Evolutionary conservation across 1,140 invertebrate species (phyloP).

Genomic region (Zaprionus gabonicus): DNA sequence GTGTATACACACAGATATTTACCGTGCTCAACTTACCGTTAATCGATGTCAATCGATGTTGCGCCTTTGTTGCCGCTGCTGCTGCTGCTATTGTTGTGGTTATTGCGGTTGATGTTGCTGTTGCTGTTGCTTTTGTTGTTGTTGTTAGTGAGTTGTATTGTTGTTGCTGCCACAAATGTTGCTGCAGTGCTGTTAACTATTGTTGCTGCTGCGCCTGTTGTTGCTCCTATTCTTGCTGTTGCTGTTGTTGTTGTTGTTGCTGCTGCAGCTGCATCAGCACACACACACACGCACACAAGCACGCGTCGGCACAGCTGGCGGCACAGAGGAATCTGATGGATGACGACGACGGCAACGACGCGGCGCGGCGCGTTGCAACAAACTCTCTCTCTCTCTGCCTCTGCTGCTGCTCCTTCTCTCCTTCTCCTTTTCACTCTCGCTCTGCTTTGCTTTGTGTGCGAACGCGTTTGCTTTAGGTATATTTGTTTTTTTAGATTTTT

Average conservation of each 20-base stretch:
- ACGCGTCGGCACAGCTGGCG: slow-evolving; percentile 33
- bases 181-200: slow-evolving; percentile 20
- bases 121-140: neutral
- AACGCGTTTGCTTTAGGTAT: neutral
- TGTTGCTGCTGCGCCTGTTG: slow-evolving; percentile 25
- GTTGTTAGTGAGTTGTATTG: neutral
- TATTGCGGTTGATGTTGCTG: slow-evolving; percentile 20
- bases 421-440: too few relatives aligned
- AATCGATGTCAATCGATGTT: slow-evolving; percentile 80
- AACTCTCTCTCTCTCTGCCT: neutral
- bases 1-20: slow-evolving; percentile 5
- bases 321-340: slow-evolving; percentile 26
- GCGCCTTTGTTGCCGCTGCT: slow-evolving; percentile 55
- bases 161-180: slow-evolving; percentile 39
- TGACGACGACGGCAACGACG: slow-evolving; percentile 22
- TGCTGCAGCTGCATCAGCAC: slow-evolving; percentile 55
- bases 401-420: too few relatives aligned
- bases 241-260: slow-evolving; percentile 48
- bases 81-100: slow-evolving; percentile 48
- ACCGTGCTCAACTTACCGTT: slow-evolving; percentile 56
- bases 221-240: slow-evolving; percentile 43
- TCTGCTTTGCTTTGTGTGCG: neutral
- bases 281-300: slow-evolving; percentile 59
- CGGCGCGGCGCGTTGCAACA: slow-evolving; percentile 42
- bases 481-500: neutral